Percentiles rank a stretch among this genome's conserved stretches.
These are phyloP conservation scores for Hemiscyllium ocellatum DNA, from an alignment of 2,113 vertebrate species.

Conservation along the genomic window DNA sequence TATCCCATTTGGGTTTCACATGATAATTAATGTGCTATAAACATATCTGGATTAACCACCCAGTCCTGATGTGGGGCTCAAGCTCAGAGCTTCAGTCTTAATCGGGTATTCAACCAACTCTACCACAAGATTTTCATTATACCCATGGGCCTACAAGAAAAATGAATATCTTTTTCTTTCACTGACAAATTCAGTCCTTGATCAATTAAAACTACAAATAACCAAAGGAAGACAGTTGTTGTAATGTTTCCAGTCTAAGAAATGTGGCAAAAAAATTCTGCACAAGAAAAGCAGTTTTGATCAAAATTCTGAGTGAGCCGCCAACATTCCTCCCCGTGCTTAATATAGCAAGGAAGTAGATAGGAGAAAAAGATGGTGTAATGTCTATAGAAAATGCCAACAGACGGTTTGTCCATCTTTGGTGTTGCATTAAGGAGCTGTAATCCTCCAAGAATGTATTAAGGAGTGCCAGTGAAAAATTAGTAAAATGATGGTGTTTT, in stretches of 20 bases:
- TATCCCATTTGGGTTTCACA: too few relatives aligned
- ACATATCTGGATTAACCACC: too few relatives aligned
- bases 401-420: neutral
- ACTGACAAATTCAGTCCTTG: neutral
- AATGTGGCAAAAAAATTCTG: neutral
- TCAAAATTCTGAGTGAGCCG: neutral
- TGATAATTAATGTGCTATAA: too few relatives aligned
- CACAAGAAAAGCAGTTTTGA: neutral
- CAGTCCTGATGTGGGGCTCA: too few relatives aligned
- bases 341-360: neutral
- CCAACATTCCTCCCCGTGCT: neutral
- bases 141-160: too few relatives aligned
- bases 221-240: neutral
- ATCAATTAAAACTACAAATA: neutral
- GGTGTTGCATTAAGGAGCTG: constrained; percentile 12
- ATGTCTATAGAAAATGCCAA: neutral
- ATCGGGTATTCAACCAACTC: too few relatives aligned
- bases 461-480: neutral
- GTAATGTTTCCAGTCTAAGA: neutral
- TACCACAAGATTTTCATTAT: too few relatives aligned
- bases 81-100: too few relatives aligned
- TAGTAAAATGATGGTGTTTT: constrained; percentile 12
- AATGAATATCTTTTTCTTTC: neutral
- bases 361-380: neutral
- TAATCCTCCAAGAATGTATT: neutral